Evolutionary conservation across 2,888 invertebrate genomes (phyloP), one percentile per base, ranked within the genome.

Genomic region (Tetheella fluctuosa): DNA sequence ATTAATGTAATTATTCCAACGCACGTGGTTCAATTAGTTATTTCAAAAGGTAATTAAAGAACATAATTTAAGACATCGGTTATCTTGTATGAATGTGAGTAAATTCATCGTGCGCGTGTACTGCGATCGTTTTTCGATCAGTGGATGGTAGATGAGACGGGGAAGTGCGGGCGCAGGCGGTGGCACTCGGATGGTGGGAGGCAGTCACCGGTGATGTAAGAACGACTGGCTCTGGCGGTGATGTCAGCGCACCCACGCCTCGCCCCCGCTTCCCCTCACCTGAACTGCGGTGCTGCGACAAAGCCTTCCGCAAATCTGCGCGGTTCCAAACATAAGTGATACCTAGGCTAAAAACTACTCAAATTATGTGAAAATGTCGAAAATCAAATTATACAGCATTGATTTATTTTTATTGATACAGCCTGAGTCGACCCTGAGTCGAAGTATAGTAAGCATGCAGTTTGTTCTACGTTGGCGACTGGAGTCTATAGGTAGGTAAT

Each of bases 191-290:
- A 77, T 79, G 84, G 86, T 88, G 85, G 88, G 83, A 84, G 88
- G 85, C 79, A 81, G 80, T 76, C 76, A 77, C 74, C 75, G 90
- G 84, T 91, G 92, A 91, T 91, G 92, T 92, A 92, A 92, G 91
- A 91, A 76, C 89, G 85, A 84, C 88, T 89, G 86, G 85, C 88
- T 88, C 79, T 74, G 86, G 86, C 84, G 92, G 89, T 92, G 92
- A 92, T 91, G 91, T 92, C 92, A 92, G 89, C 90, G 86, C 89
- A 83, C 89, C 89, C 86, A 89, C 90, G 80, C 79, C 77, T 67
- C 76, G 70, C 80, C 81, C 80, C 78, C 80, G 77, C 80, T 75
- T 73, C 82, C 70, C 74, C 76, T 65, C 70, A 60, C 67, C 73
- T 67, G 68, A 67, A 72, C 74, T 76, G 73, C 74, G 70, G 66